Percentiles rank a stretch among this genome's conserved stretches.
Conservation (phyloP, 2,113 vertebrate species). For the Colinus virginianus region DNA sequence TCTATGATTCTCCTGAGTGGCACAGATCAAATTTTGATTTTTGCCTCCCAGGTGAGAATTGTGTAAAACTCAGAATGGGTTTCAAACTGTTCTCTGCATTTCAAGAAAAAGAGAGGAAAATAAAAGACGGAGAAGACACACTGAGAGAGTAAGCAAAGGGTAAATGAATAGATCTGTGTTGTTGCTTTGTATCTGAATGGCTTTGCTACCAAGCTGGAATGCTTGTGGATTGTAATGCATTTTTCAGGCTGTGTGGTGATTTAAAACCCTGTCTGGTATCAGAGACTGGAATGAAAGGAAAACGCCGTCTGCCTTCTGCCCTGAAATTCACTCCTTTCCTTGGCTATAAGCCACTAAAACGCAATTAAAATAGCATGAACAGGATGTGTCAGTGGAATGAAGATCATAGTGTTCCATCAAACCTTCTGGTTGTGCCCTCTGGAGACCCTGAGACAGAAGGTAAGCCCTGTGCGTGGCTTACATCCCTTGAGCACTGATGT, state of each 20-base stretch:
- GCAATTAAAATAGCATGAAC: constrained; percentile 57
- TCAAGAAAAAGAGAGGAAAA: not conserved
- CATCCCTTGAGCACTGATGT: not conserved
- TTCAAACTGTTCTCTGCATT: constrained; percentile 15
- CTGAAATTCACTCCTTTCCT: constrained; percentile 20
- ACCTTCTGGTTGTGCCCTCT: not conserved
- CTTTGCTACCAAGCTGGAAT: not conserved
- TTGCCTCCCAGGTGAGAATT: not conserved
- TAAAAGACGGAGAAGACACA: not conserved
- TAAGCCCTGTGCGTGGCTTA: not conserved
- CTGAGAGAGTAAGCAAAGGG: not conserved
- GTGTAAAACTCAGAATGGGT: not conserved
- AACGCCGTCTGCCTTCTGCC: constrained; percentile 47
- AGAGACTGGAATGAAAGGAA: not conserved
- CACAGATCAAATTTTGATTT: not conserved
- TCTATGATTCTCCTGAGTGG: not conserved
- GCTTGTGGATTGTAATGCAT: not conserved
- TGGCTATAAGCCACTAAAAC: constrained; percentile 27
- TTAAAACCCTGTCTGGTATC: not conserved
- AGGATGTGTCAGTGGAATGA: constrained; percentile 22
- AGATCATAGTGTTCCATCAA: constrained; percentile 34
- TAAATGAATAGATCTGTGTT: not conserved
- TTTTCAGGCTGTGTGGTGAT: constrained; percentile 9
- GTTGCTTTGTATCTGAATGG: not conserved
- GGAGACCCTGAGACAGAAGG: not conserved